Conservation (phyloP, 2,888 invertebrate species). For the Schizaphis graminum region DNA sequence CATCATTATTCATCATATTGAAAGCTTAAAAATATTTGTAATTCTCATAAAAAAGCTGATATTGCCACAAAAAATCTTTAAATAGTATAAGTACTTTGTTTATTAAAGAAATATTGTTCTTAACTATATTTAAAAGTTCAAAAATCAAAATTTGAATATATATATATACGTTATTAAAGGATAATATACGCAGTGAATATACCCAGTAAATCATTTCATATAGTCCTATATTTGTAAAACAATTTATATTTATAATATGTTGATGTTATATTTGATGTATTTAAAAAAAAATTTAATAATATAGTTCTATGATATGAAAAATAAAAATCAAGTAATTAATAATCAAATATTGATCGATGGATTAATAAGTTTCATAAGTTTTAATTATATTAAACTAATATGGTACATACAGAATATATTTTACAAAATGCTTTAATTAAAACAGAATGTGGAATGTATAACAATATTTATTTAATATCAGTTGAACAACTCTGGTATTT, state of each 20-base stretch:
- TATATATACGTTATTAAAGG: background rate
- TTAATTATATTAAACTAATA: background rate
- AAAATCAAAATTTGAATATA: background rate
- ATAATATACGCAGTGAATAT: background rate
- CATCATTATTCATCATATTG: background rate
- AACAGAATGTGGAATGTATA: background rate
- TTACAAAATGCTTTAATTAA: background rate
- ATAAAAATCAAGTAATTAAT: background rate
- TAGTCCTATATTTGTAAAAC: background rate
- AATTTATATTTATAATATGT: background rate
- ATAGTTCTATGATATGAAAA: background rate
- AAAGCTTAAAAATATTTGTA: background rate
- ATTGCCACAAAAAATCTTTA: background rate
- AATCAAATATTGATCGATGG: background rate
- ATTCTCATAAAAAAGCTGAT: background rate
- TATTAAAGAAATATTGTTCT: background rate
- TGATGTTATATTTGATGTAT: background rate
- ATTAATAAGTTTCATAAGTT: background rate
- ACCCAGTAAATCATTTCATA: background rate
- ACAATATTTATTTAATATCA: background rate
- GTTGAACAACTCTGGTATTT: background rate
- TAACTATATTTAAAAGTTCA: background rate
- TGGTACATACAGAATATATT: background rate
- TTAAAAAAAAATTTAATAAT: background rate
- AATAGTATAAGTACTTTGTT: background rate